Conservation (phyloP, 1,140 invertebrate species). For the Zaprionus ghesquierei region DNA sequence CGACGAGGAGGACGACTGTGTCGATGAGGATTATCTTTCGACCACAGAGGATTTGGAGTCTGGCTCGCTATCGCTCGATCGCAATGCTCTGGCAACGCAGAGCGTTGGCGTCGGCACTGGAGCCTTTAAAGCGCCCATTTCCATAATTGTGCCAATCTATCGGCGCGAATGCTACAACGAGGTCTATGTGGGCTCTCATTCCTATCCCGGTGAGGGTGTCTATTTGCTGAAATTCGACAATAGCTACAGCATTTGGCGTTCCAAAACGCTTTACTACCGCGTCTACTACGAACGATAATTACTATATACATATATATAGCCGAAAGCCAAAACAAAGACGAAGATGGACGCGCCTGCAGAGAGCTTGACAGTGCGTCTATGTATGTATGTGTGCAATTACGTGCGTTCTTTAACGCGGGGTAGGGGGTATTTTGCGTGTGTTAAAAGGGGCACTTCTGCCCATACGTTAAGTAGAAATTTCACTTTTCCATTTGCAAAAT, state of each 20-base stretch:
- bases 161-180: slow-evolving; percentile 97
- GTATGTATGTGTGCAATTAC: slow-evolving; percentile 17
- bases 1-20: slow-evolving; percentile 87
- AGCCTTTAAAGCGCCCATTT: slow-evolving; percentile 85
- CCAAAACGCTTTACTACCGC: slow-evolving; percentile 99
- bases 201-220: slow-evolving; percentile 97
- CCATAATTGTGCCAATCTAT: slow-evolving; percentile 95
- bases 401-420: not conserved
- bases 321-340: slow-evolving; percentile 28
- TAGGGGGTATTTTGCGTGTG: slow-evolving; percentile 9
- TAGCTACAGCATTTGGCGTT: slow-evolving; percentile 99
- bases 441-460: not conserved
- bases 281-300: slow-evolving; percentile 95
- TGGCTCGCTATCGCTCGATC: slow-evolving; percentile 73
- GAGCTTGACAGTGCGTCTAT: not conserved
- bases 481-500: slow-evolving; percentile 36
- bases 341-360: not conserved
- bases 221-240: slow-evolving; percentile 99
- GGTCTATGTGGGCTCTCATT: slow-evolving; percentile 98
- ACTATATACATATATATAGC: not conserved
- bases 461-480: slow-evolving; percentile 16
- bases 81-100: slow-evolving; percentile 40
- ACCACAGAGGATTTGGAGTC: slow-evolving; percentile 83
- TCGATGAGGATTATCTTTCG: slow-evolving; percentile 85
- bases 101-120: not conserved